Conservation (phyloP, 2,888 invertebrate genomes). For the Drosophila dives region DNA sequence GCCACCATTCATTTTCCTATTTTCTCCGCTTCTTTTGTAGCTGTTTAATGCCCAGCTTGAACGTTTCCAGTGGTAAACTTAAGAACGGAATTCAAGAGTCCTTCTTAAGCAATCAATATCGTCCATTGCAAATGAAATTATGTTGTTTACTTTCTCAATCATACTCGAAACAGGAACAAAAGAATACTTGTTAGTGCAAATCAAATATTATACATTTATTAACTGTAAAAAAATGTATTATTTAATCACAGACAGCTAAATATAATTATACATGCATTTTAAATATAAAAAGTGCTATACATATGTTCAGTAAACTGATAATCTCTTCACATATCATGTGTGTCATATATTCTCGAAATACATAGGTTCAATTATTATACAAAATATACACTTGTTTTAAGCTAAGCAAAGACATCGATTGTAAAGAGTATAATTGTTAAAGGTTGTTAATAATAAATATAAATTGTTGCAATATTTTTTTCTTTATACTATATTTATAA, state of each 20-base stretch:
- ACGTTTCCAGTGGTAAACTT: conserved; percentile 53
- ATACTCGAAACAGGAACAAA: conserved; percentile 16
- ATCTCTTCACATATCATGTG: conserved; percentile 22
- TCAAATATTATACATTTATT: background rate
- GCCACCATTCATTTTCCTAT: conserved; percentile 53
- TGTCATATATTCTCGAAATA: conserved; percentile 9
- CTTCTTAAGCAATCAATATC: conserved; percentile 14
- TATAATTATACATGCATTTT: conserved; percentile 7
- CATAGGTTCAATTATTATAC: background rate
- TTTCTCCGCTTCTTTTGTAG: conserved; percentile 62
- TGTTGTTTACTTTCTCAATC: background rate
- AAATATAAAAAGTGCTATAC: background rate
- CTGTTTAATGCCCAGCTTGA: conserved; percentile 72
- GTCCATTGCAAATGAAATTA: conserved; percentile 9
- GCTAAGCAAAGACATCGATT: conserved; percentile 36
- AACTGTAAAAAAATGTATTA: background rate
- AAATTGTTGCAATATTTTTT: background rate
- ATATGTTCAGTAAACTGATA: conserved; percentile 4
- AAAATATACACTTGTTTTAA: conserved; percentile 11
- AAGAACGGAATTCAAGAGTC: conserved; percentile 18
- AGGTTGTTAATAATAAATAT: no score
- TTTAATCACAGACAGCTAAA: conserved; percentile 20
- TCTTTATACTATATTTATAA: background rate
- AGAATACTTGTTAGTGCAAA: conserved; percentile 13
- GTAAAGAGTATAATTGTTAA: conserved; percentile 33